phyloP scores from a whole-genome alignment of 2,113 vertebrate species.

The Procavia capensis region DNA sequence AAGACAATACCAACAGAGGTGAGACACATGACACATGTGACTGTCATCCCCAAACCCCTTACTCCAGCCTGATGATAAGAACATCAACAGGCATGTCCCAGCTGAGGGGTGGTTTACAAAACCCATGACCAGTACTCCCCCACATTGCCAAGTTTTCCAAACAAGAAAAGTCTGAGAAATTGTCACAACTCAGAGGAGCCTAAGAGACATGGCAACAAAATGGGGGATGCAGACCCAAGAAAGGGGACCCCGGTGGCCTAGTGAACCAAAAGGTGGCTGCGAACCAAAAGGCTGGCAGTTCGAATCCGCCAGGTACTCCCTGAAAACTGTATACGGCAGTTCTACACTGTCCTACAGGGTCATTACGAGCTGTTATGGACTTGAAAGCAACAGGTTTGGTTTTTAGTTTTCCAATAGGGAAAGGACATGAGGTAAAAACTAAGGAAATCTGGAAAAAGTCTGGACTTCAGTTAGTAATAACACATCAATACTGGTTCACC shows the following conservation, averaged over 20 bases:
- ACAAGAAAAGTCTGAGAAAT: neutral
- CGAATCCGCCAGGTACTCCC: no score
- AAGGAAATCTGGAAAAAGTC: neutral
- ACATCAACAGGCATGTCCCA: neutral
- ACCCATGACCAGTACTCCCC: neutral
- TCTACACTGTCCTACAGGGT: no score
- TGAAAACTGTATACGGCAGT: no score
- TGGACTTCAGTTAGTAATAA: neutral
- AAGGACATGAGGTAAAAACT: neutral
- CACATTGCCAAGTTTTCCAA: neutral
- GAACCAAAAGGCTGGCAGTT: no score
- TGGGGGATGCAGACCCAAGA: no score
- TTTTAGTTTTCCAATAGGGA: no score
- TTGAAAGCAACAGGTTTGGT: no score
- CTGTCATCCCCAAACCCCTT: accelerated
- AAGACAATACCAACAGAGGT: neutral
- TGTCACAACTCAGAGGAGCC: neutral
- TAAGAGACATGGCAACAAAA: accelerated
- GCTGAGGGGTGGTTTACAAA: neutral
- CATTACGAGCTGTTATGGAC: no score
- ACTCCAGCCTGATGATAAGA: neutral
- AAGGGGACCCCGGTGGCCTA: no score
- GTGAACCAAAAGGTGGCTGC: no score
- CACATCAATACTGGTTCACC: no score
- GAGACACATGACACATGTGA: neutral